Evolutionary conservation across 2,888 invertebrate genomes (phyloP), one percentile per base, ranked within the genome.

Genomic region (Agrotis segetum): DNA sequence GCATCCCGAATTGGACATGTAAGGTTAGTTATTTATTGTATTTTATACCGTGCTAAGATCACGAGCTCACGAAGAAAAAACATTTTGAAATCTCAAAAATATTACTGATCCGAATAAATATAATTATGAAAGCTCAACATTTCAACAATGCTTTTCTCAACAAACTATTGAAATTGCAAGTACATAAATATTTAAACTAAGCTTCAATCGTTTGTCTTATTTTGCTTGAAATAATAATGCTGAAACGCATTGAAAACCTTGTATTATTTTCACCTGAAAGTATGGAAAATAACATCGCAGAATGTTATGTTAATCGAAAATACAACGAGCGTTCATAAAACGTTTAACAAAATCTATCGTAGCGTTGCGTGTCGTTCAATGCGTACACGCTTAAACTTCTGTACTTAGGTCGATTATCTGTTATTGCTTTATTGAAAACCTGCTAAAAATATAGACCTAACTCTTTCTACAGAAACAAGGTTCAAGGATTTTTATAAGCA

Each of bases 381-480:
- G 66, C 58, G 46, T 52, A 71, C 52, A 71, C 62, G 49, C 21
- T 21, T n/a, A 24, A 59, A 65, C 67, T 64, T 60, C 67, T 82
- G 66, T 71, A 74, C 71, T 71, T 75, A 61, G 44, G 56, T 29
- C 11, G 60, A 72, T 74, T 74, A 59, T 74, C 71, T 76, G 71
- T 82, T 77, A 77, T 40, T 68, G 44, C 56, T 67, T 67, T 73
- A 83, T 84, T 79, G 68, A 82, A 79, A 74, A 21, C 56, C 60
- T 71, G 56, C 66, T 69, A 61, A 74, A 58, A 77, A 68, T 71
- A 83, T 66, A 49, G 14, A 3, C 1, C 2, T 3, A 40, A 40
- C 7, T 29, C 44, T 58, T 1, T 58, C 21, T n/a, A 52, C n/a
- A 19, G 2, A 21, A 44, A 29, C 24, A 24, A 17, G 17, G 1